Percentiles rank a stretch among this genome's conserved stretches.
These are phyloP conservation scores for Argopecten irradians DNA, from an alignment of 1,140 invertebrate species.

Conservation along the genomic window DNA sequence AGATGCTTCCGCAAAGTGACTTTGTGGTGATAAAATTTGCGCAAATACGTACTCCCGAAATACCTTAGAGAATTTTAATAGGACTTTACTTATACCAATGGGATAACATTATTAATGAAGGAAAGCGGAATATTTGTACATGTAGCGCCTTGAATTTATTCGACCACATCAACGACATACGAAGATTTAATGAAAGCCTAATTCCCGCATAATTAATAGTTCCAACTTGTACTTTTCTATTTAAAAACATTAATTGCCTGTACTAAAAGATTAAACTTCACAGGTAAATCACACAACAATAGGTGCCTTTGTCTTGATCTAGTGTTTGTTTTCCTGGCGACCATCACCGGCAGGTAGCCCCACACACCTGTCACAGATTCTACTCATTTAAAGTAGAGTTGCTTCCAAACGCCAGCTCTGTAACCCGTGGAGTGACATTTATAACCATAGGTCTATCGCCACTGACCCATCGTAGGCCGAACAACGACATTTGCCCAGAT, in stretches of 20 bases:
- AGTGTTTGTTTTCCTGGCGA: neutral
- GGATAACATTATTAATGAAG: no score
- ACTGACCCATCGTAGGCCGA: neutral
- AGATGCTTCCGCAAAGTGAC: no score
- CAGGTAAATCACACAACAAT: slow-evolving; percentile 8
- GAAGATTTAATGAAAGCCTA: neutral
- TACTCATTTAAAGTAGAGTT: neutral
- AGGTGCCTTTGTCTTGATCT: neutral
- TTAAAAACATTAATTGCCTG: slow-evolving; percentile 3
- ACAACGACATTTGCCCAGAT: slow-evolving; percentile 9
- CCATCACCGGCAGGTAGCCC: neutral
- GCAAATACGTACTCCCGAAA: neutral
- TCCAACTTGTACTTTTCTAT: neutral
- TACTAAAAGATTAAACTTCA: neutral
- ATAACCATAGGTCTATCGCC: neutral
- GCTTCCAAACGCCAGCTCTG: neutral
- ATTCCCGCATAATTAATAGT: neutral
- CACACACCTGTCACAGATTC: neutral
- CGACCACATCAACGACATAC: neutral
- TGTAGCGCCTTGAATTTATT: neutral
- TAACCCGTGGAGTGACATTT: neutral
- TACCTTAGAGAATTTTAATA: neutral
- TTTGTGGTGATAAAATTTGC: neutral
- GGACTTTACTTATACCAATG: neutral
- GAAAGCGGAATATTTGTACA: neutral